A percentile compares a stretch with the other conserved stretches of the same genome.
phyloP scores from a whole-genome alignment of 2,888 invertebrate genomes.

The Agrotis puta region DNA sequence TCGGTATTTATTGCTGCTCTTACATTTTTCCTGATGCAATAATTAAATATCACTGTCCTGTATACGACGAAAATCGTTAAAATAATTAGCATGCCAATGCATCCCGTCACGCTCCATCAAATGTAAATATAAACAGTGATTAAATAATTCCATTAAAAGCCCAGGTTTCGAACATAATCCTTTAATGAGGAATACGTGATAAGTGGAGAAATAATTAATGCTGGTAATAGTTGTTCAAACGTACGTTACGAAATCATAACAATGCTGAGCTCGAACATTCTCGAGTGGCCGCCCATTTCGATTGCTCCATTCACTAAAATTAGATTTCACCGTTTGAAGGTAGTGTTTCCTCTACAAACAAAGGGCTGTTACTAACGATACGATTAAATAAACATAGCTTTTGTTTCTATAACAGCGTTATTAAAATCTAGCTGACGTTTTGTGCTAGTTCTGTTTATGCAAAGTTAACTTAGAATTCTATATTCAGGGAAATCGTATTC shows the following conservation, averaged over 20 bases:
- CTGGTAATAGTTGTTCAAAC: conserved; percentile 39
- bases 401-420: conserved; percentile 43
- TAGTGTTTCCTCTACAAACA: conserved; percentile 71
- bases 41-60: too few species aligned
- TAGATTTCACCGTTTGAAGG: conserved; percentile 70
- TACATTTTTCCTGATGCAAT: too few species aligned
- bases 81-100: neutral
- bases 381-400: conserved; percentile 70
- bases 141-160: neutral
- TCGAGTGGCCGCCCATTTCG: conserved; percentile 61
- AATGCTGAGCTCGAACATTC: conserved; percentile 47
- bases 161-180: neutral
- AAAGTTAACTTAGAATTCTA: conserved; percentile 32
- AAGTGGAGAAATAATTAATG: conserved; percentile 33
- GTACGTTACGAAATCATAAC: conserved; percentile 64
- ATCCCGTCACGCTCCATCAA: neutral
- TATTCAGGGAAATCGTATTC: conserved; percentile 4
- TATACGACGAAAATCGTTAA: neutral
- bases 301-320: conserved; percentile 67
- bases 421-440: conserved; percentile 52
- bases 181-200: conserved; percentile 14
- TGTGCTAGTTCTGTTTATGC: conserved; percentile 27
- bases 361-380: conserved; percentile 64
- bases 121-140: neutral
- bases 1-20: too few species aligned